Evolutionary conservation across 2,797 vertebrate genomes (phyloP).

Genomic region (Spheniscus humboldti): DNA sequence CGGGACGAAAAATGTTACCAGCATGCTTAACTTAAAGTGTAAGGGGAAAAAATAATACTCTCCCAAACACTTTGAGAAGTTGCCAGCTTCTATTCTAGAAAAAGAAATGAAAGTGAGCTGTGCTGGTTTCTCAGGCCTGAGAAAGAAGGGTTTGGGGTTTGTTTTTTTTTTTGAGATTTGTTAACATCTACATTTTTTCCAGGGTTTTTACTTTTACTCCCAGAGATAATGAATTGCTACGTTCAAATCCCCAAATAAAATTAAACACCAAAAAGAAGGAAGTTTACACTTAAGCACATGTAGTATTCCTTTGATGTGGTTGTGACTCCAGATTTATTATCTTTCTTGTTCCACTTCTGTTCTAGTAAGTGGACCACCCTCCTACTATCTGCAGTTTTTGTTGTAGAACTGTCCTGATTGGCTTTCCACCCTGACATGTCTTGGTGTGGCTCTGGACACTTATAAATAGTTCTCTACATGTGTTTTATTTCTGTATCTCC

Average conservation of each 20-base stretch:
- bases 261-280: neutral
- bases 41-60: neutral
- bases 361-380: neutral
- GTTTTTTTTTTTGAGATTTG: neutral
- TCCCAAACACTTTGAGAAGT: neutral
- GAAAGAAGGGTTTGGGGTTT: neutral
- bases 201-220: neutral
- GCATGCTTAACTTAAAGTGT: neutral
- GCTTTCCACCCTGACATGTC: neutral
- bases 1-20: neutral
- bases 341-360: neutral
- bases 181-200: neutral
- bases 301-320: neutral
- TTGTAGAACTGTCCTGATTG: neutral
- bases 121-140: neutral
- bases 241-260: neutral
- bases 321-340: neutral
- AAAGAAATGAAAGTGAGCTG: neutral
- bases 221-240: neutral
- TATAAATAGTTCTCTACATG: neutral
- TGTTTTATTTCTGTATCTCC: neutral
- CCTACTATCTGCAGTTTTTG: neutral
- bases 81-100: neutral
- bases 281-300: neutral
- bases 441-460: neutral